Evolutionary conservation across 2,888 invertebrate species (phyloP).

Genomic region (Nephrotoma guestfalica): DNA sequence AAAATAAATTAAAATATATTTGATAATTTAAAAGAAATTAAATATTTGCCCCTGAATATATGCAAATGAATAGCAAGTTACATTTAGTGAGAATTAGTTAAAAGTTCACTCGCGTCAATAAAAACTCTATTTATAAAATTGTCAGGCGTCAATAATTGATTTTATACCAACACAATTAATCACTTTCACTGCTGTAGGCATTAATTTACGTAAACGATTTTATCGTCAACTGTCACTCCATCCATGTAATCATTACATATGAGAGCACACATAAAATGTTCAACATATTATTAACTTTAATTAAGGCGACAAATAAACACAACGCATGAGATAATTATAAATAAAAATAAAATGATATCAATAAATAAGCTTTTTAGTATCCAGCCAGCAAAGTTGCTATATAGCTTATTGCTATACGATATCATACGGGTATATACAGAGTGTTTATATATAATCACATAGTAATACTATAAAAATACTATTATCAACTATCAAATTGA

Average conservation of each 20-base stretch:
- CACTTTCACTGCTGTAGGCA: no score
- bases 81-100: no score
- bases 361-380: neutral
- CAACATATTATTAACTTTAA: neutral
- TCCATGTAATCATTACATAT: neutral
- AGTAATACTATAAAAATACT: neutral
- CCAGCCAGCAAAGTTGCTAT: neutral
- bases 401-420: neutral
- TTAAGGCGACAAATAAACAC: neutral
- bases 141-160: no score
- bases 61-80: no score
- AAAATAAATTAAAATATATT: no score
- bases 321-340: neutral
- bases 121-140: no score
- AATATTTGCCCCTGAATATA: no score
- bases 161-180: no score
- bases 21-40: no score
- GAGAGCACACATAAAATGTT: neutral
- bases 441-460: neutral
- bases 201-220: no score
- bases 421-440: neutral
- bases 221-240: no score
- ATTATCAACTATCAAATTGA: neutral
- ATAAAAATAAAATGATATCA: neutral
- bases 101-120: no score